A percentile compares a stretch with the other conserved stretches of the same genome.
Conservation (phyloP, 2,113 vertebrate genomes). For the Pachypanchax playfairii region DNA sequence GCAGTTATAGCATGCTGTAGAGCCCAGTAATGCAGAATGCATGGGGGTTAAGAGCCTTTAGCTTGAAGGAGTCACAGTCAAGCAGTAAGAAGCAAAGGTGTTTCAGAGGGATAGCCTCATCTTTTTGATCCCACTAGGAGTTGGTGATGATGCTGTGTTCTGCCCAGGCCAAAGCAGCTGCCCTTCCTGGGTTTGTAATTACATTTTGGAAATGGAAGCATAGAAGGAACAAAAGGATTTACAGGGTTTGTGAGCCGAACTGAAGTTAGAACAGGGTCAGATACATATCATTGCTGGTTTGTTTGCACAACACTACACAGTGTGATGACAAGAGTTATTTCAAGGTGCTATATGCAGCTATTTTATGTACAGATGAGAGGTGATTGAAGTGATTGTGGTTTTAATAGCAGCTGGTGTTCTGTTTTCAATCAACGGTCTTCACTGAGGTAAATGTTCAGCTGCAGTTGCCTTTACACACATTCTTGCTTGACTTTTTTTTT, state of each 20-base stretch:
- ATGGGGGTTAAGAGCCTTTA: constrained; percentile 35
- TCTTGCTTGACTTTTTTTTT: not conserved
- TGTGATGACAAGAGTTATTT: constrained; percentile 23
- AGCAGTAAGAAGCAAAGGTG: constrained; percentile 50
- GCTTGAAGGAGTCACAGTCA: constrained; percentile 40
- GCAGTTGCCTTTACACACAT: not conserved
- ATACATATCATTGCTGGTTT: constrained; percentile 56
- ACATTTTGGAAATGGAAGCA: constrained; percentile 69
- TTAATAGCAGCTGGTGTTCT: not conserved
- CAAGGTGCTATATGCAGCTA: constrained; percentile 18
- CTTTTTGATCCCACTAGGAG: constrained; percentile 53
- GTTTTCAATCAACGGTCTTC: not conserved
- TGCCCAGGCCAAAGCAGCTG: constrained; percentile 51
- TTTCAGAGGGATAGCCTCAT: constrained; percentile 20
- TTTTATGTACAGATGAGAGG: constrained; percentile 32
- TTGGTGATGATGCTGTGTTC: constrained; percentile 50
- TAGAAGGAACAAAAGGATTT: constrained; percentile 66
- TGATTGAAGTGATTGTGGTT: not conserved
- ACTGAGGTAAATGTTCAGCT: constrained; percentile 3
- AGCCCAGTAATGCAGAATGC: constrained; percentile 49
- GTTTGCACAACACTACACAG: constrained; percentile 35
- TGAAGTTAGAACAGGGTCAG: constrained; percentile 39
- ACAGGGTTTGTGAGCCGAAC: constrained; percentile 58
- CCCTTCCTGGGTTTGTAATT: constrained; percentile 72
- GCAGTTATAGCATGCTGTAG: constrained; percentile 33